phyloP scores from a whole-genome alignment of 2,113 vertebrate genomes.

The Clupea harengus region DNA sequence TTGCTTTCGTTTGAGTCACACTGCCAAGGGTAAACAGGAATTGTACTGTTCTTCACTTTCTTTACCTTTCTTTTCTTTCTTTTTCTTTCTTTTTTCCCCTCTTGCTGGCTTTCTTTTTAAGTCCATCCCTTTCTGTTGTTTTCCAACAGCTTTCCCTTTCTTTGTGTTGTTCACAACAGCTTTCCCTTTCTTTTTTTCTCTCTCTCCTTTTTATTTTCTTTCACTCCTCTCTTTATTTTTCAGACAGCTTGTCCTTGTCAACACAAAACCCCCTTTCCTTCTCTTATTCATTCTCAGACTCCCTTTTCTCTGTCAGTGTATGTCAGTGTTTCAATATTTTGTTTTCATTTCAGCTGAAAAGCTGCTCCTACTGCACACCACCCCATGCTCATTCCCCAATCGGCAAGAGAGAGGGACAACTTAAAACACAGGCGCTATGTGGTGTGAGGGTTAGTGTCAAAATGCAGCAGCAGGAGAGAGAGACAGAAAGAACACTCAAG shows the following conservation, averaged over 20 bases:
- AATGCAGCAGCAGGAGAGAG: background rate
- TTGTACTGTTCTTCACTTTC: background rate
- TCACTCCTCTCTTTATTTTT: background rate
- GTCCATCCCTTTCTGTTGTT: background rate
- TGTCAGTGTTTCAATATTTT: background rate
- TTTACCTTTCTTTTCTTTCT: background rate
- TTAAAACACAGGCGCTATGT: background rate
- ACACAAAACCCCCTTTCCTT: background rate
- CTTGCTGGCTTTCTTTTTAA: background rate
- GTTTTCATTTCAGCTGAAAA: background rate
- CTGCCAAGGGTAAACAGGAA: background rate
- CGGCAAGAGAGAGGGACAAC: background rate
- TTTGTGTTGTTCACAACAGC: too few species aligned
- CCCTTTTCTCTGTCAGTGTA: background rate
- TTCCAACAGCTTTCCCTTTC: background rate
- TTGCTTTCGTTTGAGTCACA: background rate
- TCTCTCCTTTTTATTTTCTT: background rate
- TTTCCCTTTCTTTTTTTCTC: background rate
- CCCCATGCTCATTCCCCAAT: background rate
- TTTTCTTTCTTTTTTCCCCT: background rate
- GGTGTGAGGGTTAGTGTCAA: background rate
- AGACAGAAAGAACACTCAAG: background rate
- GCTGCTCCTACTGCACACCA: background rate
- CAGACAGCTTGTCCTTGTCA: background rate
- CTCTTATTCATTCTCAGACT: background rate